Evolutionary conservation across 2,797 vertebrate species (phyloP).

Genomic region (Spinus pinus): DNA sequence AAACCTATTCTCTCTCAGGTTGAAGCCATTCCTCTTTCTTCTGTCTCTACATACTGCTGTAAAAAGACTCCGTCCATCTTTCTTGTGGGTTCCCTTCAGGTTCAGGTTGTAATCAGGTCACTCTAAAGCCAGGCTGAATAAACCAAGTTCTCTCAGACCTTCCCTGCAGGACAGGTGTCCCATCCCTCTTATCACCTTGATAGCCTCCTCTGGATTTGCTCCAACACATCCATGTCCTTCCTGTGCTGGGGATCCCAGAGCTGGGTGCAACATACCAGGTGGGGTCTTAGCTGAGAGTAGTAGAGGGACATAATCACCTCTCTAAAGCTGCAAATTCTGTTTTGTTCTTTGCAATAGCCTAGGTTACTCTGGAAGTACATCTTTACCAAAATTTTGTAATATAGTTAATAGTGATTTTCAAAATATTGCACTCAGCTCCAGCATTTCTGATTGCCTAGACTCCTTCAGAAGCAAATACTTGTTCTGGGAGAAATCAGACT

Average conservation of each 20-base stretch:
- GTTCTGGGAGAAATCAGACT: not conserved
- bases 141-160: not conserved
- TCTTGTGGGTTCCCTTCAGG: not conserved
- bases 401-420: not conserved
- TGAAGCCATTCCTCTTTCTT: not conserved
- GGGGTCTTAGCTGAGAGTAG: not conserved
- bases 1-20: not conserved
- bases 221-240: not conserved
- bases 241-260: not conserved
- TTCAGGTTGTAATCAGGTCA: not conserved
- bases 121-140: not conserved
- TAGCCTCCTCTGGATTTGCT: rapidly evolving
- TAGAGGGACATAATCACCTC: not conserved
- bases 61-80: not conserved
- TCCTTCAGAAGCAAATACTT: not conserved
- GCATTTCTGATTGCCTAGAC: not conserved
- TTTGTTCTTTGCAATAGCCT: not conserved
- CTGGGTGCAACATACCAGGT: not conserved
- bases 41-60: not conserved
- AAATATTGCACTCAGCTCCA: not conserved
- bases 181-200: not conserved
- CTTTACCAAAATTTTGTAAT: not conserved
- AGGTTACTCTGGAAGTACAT: not conserved
- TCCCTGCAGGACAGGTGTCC: not conserved
- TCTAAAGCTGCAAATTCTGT: not conserved